A percentile compares a stretch with the other conserved stretches of the same genome.
phyloP scores from a whole-genome alignment of 2,113 vertebrate species.

The Zeus faber region DNA sequence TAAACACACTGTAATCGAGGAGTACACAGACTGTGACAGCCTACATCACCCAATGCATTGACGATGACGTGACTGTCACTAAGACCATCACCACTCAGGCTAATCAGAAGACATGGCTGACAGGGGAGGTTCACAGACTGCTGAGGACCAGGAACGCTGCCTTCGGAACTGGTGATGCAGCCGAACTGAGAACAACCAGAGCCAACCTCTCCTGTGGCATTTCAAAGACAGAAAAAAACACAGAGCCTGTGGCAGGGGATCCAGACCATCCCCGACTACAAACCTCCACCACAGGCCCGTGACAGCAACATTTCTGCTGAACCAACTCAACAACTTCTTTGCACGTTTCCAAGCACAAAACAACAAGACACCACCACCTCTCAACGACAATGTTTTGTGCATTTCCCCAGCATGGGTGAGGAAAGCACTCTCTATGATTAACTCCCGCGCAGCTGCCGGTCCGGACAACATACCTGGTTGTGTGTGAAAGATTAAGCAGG shows the following conservation, averaged over 20 bases:
- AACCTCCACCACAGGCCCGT: neutral
- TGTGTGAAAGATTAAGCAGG: no score
- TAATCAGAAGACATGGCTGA: constrained; percentile 16
- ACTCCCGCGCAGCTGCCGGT: no score
- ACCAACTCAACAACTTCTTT: neutral
- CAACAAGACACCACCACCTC: neutral
- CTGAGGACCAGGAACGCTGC: constrained; percentile 8
- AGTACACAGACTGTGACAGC: constrained; percentile 13
- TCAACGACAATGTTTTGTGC: neutral
- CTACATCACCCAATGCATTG: constrained; percentile 10
- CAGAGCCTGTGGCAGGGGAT: constrained; percentile 6
- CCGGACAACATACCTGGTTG: no score
- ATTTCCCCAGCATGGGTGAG: no score
- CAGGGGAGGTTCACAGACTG: constrained; percentile 5
- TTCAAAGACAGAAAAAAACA: constrained; percentile 1
- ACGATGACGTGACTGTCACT: constrained; percentile 4
- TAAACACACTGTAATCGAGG: constrained; percentile 7
- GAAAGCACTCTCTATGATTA: no score
- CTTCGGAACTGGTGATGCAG: constrained; percentile 6
- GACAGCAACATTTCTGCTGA: neutral
- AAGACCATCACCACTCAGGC: constrained; percentile 13
- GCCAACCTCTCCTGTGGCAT: constrained; percentile 8
- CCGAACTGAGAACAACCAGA: constrained; percentile 16
- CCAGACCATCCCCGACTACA: no score
- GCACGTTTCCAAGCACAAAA: no score